These are phyloP conservation scores for Phataginus tetradactyla DNA, from an alignment of 2,797 vertebrate species.

Conservation along the genomic window DNA sequence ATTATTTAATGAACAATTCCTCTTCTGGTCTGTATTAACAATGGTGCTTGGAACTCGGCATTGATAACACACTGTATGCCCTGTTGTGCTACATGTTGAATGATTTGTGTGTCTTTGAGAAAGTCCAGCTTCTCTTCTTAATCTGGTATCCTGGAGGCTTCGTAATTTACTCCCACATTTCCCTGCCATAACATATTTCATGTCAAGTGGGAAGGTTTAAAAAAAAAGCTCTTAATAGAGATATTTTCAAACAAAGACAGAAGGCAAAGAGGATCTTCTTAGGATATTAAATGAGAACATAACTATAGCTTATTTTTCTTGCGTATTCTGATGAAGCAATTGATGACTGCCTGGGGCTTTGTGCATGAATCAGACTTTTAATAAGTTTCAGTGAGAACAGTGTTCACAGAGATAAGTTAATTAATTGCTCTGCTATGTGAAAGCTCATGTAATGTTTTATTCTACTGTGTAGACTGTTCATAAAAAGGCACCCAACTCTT, in stretches of 20 bases:
- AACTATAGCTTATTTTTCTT: constrained; percentile 73
- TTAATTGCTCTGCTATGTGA: constrained; percentile 78
- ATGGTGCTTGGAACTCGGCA: constrained; percentile 75
- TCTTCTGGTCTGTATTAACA: constrained; percentile 80
- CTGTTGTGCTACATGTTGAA: constrained; percentile 78
- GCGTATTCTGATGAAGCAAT: constrained; percentile 76
- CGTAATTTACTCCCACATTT: constrained; percentile 75
- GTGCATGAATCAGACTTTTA: constrained; percentile 82
- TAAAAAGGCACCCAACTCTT: constrained; percentile 51
- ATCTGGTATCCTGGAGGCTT: constrained; percentile 76
- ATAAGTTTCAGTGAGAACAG: constrained; percentile 80
- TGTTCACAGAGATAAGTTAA: constrained; percentile 77
- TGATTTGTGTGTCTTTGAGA: constrained; percentile 82
- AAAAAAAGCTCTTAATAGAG: constrained; percentile 73
- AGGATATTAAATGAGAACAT: constrained; percentile 51
- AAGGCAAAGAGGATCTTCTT: constrained; percentile 68
- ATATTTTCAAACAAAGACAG: constrained; percentile 79
- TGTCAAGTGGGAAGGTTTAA: constrained; percentile 67
- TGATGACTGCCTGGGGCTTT: constrained; percentile 78
- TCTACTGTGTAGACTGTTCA: constrained; percentile 41
- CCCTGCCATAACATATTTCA: constrained; percentile 78
- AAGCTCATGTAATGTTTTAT: constrained; percentile 68
- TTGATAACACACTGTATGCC: constrained; percentile 77
- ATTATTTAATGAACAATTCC: constrained; percentile 79
- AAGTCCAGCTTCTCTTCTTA: constrained; percentile 79